Conservation (phyloP, 2,888 invertebrate genomes). For the Andrena minutula region DNA sequence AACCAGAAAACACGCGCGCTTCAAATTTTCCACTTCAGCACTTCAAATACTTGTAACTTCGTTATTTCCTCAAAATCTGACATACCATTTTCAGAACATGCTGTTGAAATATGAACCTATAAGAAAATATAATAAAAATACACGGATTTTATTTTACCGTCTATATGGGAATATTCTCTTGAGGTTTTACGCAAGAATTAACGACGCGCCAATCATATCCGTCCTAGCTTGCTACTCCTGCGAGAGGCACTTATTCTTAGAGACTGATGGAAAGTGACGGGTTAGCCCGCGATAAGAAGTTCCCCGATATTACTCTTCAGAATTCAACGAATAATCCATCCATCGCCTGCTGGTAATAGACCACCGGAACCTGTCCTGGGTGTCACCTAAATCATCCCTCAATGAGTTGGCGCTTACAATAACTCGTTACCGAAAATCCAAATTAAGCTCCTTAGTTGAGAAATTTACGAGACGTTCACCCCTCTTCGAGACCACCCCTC, state of each 20-base stretch:
- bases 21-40: too few species aligned
- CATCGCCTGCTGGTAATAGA: constrained; percentile 67
- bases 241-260: not conserved
- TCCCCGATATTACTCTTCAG: constrained; percentile 60
- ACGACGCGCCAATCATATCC: not conserved
- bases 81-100: too few species aligned
- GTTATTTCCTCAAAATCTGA: too few species aligned
- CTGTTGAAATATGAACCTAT: too few species aligned
- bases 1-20: too few species aligned
- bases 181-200: constrained; percentile 5
- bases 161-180: too few species aligned
- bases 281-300: constrained; percentile 55
- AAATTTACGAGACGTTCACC: constrained; percentile 82
- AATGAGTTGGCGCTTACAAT: constrained; percentile 79
- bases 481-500: constrained; percentile 55
- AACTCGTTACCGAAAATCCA: constrained; percentile 85
- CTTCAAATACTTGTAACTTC: too few species aligned
- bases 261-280: constrained; percentile 34
- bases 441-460: constrained; percentile 85
- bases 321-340: constrained; percentile 69
- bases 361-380: constrained; percentile 70
- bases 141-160: too few species aligned
- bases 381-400: constrained; percentile 74
- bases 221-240: not conserved
- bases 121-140: too few species aligned